These are phyloP conservation scores for Ceratina japonica DNA, from an alignment of 1,140 invertebrate species.

Conservation along the genomic window DNA sequence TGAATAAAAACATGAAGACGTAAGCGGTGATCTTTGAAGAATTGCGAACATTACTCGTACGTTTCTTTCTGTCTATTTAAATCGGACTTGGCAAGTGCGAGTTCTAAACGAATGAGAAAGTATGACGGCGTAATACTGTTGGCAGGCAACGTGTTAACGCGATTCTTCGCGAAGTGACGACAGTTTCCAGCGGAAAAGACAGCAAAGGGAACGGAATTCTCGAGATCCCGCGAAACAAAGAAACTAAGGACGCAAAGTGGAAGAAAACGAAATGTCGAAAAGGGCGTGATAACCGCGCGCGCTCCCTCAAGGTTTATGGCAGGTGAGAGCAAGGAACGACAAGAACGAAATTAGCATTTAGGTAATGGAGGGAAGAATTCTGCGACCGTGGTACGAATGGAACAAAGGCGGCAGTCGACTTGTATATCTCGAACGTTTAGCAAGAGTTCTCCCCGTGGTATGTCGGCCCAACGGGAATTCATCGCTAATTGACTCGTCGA, in stretches of 20 bases:
- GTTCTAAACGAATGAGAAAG: too few relatives aligned
- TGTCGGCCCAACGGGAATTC: neutral
- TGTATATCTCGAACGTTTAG: neutral
- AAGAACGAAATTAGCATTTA: conserved; percentile 9
- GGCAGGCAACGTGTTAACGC: too few relatives aligned
- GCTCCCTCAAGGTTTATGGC: neutral
- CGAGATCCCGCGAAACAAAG: neutral
- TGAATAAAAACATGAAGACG: too few relatives aligned
- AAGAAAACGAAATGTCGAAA: neutral
- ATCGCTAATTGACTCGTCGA: neutral
- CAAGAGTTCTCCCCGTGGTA: neutral
- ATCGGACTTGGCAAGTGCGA: too few relatives aligned
- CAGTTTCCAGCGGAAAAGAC: neutral
- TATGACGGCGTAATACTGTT: too few relatives aligned
- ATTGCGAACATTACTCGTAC: too few relatives aligned
- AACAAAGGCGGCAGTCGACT: neutral
- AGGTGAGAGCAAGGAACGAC: neutral
- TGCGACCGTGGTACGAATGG: conserved; percentile 13
- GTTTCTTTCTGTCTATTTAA: too few relatives aligned
- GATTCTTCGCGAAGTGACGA: neutral
- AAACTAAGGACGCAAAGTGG: neutral
- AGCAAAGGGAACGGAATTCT: neutral
- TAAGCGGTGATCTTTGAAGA: too few relatives aligned
- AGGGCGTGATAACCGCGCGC: neutral
- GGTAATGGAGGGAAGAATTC: neutral